Conservation (phyloP, 2,797 vertebrate species). For the Phyllotis vaccarum region DNA sequence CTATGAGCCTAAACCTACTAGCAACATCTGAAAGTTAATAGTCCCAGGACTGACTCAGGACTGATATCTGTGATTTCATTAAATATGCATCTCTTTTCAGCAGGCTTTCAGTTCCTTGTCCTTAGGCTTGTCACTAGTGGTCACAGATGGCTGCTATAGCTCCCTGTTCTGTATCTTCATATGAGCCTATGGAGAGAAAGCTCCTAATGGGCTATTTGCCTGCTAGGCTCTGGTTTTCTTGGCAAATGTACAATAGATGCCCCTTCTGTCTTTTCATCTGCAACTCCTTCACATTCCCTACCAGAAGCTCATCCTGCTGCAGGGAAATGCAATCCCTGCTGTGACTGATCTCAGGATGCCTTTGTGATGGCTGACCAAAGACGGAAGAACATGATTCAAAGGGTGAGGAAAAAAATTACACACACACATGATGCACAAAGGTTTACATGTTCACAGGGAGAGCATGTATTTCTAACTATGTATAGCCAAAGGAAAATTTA, state of each 20-base stretch:
- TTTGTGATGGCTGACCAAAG: not conserved
- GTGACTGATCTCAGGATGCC: not conserved
- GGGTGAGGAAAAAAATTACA: not conserved
- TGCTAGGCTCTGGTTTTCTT: not conserved
- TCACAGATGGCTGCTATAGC: not conserved
- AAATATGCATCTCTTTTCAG: not conserved
- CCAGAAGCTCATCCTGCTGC: not conserved
- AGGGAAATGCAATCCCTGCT: not conserved
- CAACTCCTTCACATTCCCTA: not conserved
- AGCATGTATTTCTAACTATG: not conserved
- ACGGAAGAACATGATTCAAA: slow-evolving; percentile 18
- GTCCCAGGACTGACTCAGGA: not conserved
- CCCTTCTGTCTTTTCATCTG: not conserved
- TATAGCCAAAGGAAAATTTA: not conserved
- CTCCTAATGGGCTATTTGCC: not conserved
- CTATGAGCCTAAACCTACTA: not conserved
- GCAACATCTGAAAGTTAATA: not conserved
- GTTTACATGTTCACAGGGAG: not conserved
- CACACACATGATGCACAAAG: not conserved
- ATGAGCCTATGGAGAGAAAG: not conserved
- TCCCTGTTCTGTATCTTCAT: not conserved
- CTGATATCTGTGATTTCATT: no score
- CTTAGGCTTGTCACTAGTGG: not conserved
- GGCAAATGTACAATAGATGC: not conserved
- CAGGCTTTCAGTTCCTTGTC: not conserved